Evolutionary conservation across 2,113 vertebrate genomes (phyloP).

Genomic region (Lophochroa leadbeateri): DNA sequence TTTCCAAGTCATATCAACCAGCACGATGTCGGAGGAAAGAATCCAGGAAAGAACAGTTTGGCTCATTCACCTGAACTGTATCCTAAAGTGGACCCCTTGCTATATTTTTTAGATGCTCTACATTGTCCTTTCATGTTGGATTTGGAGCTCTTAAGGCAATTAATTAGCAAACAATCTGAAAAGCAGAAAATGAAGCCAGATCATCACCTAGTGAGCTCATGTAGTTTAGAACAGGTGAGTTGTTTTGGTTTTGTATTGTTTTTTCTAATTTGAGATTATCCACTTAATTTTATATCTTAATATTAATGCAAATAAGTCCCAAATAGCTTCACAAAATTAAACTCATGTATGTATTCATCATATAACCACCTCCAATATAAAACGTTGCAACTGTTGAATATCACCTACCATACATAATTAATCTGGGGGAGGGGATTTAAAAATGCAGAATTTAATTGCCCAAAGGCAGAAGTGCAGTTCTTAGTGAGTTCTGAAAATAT

Average conservation of each 20-base stretch:
- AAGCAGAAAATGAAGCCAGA: neutral
- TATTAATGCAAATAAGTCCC: neutral
- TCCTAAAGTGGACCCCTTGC: accelerated
- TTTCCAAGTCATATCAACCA: neutral
- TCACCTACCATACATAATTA: neutral
- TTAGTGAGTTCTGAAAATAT: too few species aligned
- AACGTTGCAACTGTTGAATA: neutral
- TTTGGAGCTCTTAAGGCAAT: neutral
- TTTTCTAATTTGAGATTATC: neutral
- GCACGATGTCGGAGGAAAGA: neutral
- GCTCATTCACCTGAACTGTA: neutral
- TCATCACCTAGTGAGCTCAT: accelerated
- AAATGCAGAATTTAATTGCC: neutral
- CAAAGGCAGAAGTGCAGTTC: too few species aligned
- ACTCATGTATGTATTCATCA: neutral
- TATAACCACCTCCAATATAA: neutral
- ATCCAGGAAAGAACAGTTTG: neutral
- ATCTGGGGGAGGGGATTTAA: neutral
- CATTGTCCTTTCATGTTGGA: neutral
- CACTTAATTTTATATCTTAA: neutral
- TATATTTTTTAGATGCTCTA: neutral
- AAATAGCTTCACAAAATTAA: neutral
- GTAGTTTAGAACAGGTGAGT: neutral
- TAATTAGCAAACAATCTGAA: neutral
- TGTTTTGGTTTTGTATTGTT: neutral